Base-by-base conservation (phyloP, 2,888 invertebrate genomes). In the Boloria selene region DNA sequence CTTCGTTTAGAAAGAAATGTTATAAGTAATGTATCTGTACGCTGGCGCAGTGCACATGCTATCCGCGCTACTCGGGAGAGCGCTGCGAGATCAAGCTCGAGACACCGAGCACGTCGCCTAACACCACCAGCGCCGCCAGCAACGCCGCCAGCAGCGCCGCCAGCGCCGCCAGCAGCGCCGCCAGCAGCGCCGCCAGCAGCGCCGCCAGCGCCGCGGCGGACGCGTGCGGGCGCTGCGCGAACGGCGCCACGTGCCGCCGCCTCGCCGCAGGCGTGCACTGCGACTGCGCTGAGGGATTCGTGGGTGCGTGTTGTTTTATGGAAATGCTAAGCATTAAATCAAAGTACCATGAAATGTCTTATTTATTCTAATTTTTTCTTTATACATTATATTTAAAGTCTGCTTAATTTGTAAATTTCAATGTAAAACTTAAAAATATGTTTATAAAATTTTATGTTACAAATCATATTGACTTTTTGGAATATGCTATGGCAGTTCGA, bases 31-130 rank as follows among this genome's bases (percentile, higher is more conserved):
- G 13, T 55, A 6, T 44, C 5, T 44, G 50, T n/a, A 10, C 88
- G 90, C 7, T 38, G 31, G 31, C 93, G 16, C 92, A 93, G 80
- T 97, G 96, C 84, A 81, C 90, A 65, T 97, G 97, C 80, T 93
- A 93, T 66, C 88, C 94, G 0, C 93, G 94, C 52, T 96, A 94
- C 82, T 87, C 92, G 44, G 97, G 97, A 75, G 95, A 79, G 93
- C 94, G 71, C 0, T 68, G 68, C 56, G 58, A 68, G 65, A n/a
- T 50, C 93, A 74, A 94, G 95, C 83, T 94, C 0, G 59, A 59
- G 26, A 31, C 17, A 1, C 13, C 13, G 31, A 38, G n/a, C 14
- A 31, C 14, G 17, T 17, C 44, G 16, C 16, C 22, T n/a, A n/a
- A n/a, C 7, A 3, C 31, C 16, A 7, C 14, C 10, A 3, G 47